phyloP scores from a whole-genome alignment of 53 echinoderm and acorn worm species.

The Luidia sarsii region DNA sequence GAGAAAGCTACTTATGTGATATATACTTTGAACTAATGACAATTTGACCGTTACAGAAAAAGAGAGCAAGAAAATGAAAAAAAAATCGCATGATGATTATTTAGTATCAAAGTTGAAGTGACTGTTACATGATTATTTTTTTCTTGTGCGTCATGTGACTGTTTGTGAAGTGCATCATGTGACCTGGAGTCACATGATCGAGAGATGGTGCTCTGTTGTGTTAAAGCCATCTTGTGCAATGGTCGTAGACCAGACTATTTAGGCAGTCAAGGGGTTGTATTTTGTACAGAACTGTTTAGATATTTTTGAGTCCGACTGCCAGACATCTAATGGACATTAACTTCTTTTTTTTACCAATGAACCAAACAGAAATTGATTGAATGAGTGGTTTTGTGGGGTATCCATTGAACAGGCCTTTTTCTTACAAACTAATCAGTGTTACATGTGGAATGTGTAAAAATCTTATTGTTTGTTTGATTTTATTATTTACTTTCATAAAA shows the following conservation, averaged over 20 bases:
- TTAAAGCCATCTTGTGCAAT: slow-evolving; percentile 51
- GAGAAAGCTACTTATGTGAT: slow-evolving; percentile 44
- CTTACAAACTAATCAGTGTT: too few species aligned
- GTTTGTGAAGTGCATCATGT: slow-evolving; percentile 28
- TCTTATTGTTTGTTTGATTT: too few species aligned
- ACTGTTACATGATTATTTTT: slow-evolving; percentile 9
- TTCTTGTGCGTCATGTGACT: slow-evolving; percentile 14
- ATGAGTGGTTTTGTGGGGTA: too few species aligned
- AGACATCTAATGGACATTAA: slow-evolving; percentile 27
- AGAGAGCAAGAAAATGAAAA: slow-evolving; percentile 10
- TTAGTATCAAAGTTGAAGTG: slow-evolving; percentile 6
- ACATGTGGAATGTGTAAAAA: too few species aligned
- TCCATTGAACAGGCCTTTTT: too few species aligned
- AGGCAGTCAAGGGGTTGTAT: slow-evolving; percentile 45
- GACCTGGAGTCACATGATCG: slow-evolving; percentile 31
- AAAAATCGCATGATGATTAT: slow-evolving; percentile 22
- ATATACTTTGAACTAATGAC: slow-evolving; percentile 42
- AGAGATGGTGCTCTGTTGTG: slow-evolving; percentile 47
- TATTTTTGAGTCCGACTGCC: slow-evolving; percentile 52
- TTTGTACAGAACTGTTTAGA: slow-evolving; percentile 48
- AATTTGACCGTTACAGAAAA: slow-evolving; percentile 21
- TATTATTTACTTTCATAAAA: too few species aligned
- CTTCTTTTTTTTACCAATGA: too few species aligned
- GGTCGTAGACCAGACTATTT: slow-evolving; percentile 37
- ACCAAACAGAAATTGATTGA: too few species aligned